These are phyloP conservation scores for Aphaenogaster floridana DNA, from an alignment of 1,140 invertebrate species.

Conservation along the genomic window DNA sequence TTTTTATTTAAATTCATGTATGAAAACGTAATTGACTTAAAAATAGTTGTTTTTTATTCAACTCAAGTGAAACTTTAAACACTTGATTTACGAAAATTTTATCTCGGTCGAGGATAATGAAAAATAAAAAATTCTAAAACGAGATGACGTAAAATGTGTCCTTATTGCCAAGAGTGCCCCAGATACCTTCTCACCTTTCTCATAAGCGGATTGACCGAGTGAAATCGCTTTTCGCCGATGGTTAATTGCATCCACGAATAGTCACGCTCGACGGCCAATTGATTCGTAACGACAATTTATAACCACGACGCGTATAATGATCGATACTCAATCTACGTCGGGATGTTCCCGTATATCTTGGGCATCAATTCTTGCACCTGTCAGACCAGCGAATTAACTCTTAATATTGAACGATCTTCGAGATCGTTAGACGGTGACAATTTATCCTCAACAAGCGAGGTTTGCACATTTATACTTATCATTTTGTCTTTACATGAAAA, in stretches of 20 bases:
- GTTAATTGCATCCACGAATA: constrained; percentile 74
- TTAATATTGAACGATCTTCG: constrained; percentile 47
- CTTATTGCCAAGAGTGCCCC: neutral
- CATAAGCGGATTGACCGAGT: constrained; percentile 29
- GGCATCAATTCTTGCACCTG: constrained; percentile 41
- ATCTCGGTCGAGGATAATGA: neutral
- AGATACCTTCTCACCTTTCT: constrained; percentile 44
- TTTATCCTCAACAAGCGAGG: neutral
- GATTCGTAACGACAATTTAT: constrained; percentile 76
- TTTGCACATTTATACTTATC: neutral
- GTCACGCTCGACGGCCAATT: constrained; percentile 66
- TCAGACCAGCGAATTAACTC: constrained; percentile 39
- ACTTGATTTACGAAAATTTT: neutral
- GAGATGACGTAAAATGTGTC: neutral
- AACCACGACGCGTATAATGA: constrained; percentile 72
- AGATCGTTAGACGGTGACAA: constrained; percentile 37
- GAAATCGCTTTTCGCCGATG: constrained; percentile 64
- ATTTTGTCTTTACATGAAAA: neutral
- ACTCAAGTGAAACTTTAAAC: neutral
- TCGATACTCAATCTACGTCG: constrained; percentile 73
- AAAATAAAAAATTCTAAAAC: neutral
- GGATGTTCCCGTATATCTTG: constrained; percentile 54
- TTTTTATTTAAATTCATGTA: neutral
- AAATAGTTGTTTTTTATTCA: neutral
- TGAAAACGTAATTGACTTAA: neutral